Conservation (phyloP, 2,888 invertebrate species). For the Muschampia plurimacula region DNA sequence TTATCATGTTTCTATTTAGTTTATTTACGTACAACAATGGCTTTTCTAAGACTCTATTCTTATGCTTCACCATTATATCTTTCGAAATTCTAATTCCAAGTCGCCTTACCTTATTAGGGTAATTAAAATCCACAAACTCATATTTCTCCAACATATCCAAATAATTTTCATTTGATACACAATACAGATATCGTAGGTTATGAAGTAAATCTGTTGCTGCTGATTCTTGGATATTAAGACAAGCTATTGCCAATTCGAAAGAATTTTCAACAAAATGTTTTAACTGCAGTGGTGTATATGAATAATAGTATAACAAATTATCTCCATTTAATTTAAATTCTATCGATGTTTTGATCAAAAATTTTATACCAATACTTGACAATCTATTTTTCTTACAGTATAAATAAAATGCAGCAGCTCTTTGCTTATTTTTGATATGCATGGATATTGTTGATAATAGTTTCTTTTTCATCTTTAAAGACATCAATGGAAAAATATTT, state of each 20-base stretch:
- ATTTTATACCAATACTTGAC: neutral
- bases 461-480: slow-evolving; percentile 66
- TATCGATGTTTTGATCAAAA: neutral
- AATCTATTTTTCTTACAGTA: slow-evolving; percentile 51
- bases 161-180: slow-evolving; percentile 55
- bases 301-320: neutral
- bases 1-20: slow-evolving; percentile 50
- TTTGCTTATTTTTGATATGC: slow-evolving; percentile 53
- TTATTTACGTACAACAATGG: slow-evolving; percentile 55
- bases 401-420: slow-evolving; percentile 56
- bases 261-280: slow-evolving; percentile 56
- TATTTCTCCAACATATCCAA: slow-evolving; percentile 59
- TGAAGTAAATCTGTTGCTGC: slow-evolving; percentile 37
- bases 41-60: slow-evolving; percentile 55
- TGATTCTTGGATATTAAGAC: slow-evolving; percentile 44
- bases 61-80: slow-evolving; percentile 58
- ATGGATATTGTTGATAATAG: slow-evolving; percentile 55
- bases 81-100: slow-evolving; percentile 57
- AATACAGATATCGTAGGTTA: slow-evolving; percentile 49
- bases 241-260: slow-evolving; percentile 53
- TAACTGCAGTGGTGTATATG: slow-evolving; percentile 40
- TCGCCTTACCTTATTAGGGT: neutral
- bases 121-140: neutral
- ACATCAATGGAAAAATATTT: slow-evolving; percentile 66
- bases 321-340: slow-evolving; percentile 53